phyloP scores from a whole-genome alignment of 1,140 invertebrate genomes.

The Linepithema humile region DNA sequence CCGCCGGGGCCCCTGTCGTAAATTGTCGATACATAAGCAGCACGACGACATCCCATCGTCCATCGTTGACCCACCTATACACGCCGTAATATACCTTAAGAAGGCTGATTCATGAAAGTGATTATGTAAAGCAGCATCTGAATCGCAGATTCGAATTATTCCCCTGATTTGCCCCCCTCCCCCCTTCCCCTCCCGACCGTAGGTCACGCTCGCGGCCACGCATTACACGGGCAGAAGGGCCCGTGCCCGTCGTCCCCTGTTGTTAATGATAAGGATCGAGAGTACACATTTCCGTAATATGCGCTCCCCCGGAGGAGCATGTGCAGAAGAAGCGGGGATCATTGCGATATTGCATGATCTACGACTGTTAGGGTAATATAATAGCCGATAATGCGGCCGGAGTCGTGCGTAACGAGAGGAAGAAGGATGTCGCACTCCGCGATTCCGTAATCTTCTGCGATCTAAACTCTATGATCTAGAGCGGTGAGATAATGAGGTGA shows the following conservation, averaged over 20 bases:
- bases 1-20: conserved; percentile 7
- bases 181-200: neutral
- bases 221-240: conserved; percentile 9
- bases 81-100: conserved; percentile 19
- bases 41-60: conserved; percentile 44
- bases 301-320: neutral
- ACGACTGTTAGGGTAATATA: conserved; percentile 22
- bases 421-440: conserved; percentile 1
- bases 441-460: neutral
- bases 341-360: conserved; percentile 31
- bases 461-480: neutral
- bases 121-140: conserved; percentile 62
- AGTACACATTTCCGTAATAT: conserved; percentile 45
- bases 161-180: no score
- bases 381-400: conserved; percentile 3
- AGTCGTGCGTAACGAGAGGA: neutral
- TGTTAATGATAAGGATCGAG: conserved; percentile 33
- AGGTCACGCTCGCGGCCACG: conserved; percentile 44
- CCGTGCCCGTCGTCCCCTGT: neutral
- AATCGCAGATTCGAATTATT: conserved; percentile 39
- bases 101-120: conserved; percentile 60
- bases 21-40: conserved; percentile 41
- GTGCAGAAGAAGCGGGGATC: conserved; percentile 4
- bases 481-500: conserved; percentile 1
- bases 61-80: conserved; percentile 49